phyloP scores from a whole-genome alignment of 2,888 invertebrate genomes.

The Melipona bicolor region DNA sequence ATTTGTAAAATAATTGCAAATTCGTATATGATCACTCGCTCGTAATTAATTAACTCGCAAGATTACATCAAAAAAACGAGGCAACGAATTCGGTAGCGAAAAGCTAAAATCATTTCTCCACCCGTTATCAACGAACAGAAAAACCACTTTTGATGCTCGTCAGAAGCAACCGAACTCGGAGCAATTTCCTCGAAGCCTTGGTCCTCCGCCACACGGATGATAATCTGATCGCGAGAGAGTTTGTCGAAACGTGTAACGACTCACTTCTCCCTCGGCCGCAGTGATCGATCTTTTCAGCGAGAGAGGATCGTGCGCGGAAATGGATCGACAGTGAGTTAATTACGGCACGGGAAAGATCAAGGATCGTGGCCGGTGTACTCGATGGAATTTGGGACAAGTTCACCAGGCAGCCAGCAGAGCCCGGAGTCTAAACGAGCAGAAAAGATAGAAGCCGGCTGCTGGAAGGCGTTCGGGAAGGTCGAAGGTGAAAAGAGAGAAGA shows the following conservation, averaged over 20 bases:
- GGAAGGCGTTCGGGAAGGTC: slow-evolving; percentile 62
- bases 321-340: slow-evolving; percentile 52
- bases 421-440: slow-evolving; percentile 38
- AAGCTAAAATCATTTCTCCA: background rate
- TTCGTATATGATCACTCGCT: too few species aligned
- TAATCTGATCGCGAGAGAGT: slow-evolving; percentile 3
- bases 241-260: slow-evolving; percentile 17
- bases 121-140: background rate
- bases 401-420: slow-evolving; percentile 48
- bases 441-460: slow-evolving; percentile 30
- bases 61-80: too few species aligned
- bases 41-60: too few species aligned
- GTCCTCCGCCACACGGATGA: too few species aligned
- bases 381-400: slow-evolving; percentile 70
- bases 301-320: slow-evolving; percentile 50
- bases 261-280: background rate
- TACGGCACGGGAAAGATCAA: slow-evolving; percentile 31
- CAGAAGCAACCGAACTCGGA: too few species aligned
- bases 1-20: too few species aligned
- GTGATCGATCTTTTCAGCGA: slow-evolving; percentile 33
- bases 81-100: too few species aligned
- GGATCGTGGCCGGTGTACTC: slow-evolving; percentile 55
- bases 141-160: background rate
- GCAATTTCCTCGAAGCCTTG: background rate
- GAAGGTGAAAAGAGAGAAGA: slow-evolving; percentile 67